Percentiles rank a stretch among this genome's conserved stretches.
phyloP scores from a whole-genome alignment of 1,140 invertebrate species.

The Drosophila yakuba region DNA sequence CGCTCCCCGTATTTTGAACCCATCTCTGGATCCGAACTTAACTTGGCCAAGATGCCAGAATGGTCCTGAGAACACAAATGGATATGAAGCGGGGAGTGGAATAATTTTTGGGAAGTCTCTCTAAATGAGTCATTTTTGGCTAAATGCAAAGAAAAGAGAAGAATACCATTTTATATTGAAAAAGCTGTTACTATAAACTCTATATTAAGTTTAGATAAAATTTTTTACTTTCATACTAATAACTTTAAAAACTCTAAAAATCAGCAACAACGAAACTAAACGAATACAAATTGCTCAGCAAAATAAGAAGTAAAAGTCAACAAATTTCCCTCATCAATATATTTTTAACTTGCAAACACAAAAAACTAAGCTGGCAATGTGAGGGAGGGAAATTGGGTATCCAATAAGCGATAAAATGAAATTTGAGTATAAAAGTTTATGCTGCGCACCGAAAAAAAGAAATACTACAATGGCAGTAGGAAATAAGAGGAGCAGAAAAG shows the following conservation, averaged over 20 bases:
- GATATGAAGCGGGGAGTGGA: too few species aligned
- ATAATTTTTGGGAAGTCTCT: neutral
- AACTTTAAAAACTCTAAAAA: neutral
- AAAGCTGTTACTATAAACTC: neutral
- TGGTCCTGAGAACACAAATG: neutral
- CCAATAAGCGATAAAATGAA: slow-evolving; percentile 49
- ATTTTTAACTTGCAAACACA: slow-evolving; percentile 29
- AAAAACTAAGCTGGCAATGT: neutral
- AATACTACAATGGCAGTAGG: slow-evolving; percentile 4
- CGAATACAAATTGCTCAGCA: neutral
- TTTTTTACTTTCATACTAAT: neutral
- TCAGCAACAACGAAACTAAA: slow-evolving; percentile 2
- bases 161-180: too few species aligned
- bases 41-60: slow-evolving; percentile 26
- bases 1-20: slow-evolving; percentile 24
- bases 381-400: slow-evolving; percentile 24
- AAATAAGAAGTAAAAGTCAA: neutral
- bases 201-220: neutral
- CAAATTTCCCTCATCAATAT: slow-evolving; percentile 19
- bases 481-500: slow-evolving; percentile 8
- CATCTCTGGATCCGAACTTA: slow-evolving; percentile 8
- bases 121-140: slow-evolving; percentile 14
- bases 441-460: slow-evolving; percentile 17
- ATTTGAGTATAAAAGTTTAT: slow-evolving; percentile 47
- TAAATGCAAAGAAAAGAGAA: neutral